These are phyloP conservation scores for Hydriomena furcata DNA, from an alignment of 2,888 invertebrate genomes.

Conservation along the genomic window DNA sequence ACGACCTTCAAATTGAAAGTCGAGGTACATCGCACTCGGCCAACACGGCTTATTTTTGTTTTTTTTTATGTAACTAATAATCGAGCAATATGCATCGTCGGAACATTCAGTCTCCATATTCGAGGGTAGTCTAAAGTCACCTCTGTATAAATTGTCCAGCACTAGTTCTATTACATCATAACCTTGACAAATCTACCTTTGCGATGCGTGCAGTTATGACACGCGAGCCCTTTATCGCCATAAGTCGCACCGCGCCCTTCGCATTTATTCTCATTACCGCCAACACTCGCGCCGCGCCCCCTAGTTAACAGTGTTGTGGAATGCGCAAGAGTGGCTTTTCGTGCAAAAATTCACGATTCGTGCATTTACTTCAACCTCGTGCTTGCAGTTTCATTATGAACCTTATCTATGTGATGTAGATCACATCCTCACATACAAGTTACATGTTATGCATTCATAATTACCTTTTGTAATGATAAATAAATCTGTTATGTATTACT, in stretches of 20 bases:
- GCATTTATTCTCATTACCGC: conserved; percentile 17
- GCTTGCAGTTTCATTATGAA: conserved; percentile 10
- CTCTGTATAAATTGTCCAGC: no score
- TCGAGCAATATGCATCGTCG: no score
- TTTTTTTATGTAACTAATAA: no score
- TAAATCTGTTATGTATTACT: not conserved
- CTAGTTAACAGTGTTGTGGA: conserved; percentile 38
- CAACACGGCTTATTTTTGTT: no score
- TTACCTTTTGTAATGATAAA: conserved; percentile 12
- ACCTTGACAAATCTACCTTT: conserved; percentile 3
- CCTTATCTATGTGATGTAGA: conserved; percentile 23
- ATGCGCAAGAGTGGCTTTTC: conserved; percentile 53
- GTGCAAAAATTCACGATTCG: conserved; percentile 64
- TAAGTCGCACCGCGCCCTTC: conserved; percentile 18
- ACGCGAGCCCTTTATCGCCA: conserved; percentile 12
- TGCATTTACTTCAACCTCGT: conserved; percentile 31
- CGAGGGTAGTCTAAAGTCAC: no score
- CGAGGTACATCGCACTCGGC: no score
- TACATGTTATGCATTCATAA: conserved; percentile 14
- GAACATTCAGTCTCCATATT: no score
- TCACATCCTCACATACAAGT: conserved; percentile 13
- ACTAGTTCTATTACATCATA: conserved; percentile 1
- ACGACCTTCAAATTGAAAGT: no score
- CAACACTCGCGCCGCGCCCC: conserved; percentile 25
- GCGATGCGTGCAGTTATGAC: conserved; percentile 7